A percentile compares a stretch with the other conserved stretches of the same genome.
Conservation (phyloP, 2,797 vertebrate genomes). For the Smutsia temminckii region DNA sequence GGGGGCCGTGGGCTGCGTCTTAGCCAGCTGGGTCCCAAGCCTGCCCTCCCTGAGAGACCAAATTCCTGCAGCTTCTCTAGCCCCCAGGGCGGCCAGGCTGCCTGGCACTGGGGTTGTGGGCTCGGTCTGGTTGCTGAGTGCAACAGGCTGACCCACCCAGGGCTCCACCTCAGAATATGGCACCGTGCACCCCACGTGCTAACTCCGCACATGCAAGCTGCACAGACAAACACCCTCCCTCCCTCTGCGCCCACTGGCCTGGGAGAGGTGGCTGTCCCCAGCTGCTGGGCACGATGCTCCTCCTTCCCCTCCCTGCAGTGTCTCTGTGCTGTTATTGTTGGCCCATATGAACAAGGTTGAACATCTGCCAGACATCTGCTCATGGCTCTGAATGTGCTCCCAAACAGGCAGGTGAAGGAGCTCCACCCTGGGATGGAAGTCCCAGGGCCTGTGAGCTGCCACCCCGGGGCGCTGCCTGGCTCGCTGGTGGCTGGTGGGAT, state of each 20-base stretch:
- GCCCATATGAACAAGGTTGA: slow-evolving; percentile 9
- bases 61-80: background rate
- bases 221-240: background rate
- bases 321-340: slow-evolving; percentile 54
- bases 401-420: slow-evolving; percentile 54
- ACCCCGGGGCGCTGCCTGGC: background rate
- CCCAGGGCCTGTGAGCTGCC: background rate
- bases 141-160: background rate
- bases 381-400: slow-evolving; percentile 52
- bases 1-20: fast-evolving
- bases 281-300: background rate
- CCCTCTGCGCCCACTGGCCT: too few relatives aligned
- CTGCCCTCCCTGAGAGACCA: background rate
- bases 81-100: background rate
- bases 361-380: slow-evolving; percentile 74
- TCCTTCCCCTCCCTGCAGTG: background rate
- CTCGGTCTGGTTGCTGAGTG: background rate
- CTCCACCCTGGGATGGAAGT: slow-evolving; percentile 26
- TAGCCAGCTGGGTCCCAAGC: background rate
- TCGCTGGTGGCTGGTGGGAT: background rate
- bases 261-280: background rate
- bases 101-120: background rate
- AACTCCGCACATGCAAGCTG: fast-evolving
- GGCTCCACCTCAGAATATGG: background rate
- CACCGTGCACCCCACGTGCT: background rate